Base-by-base conservation (phyloP, 2,113 vertebrate species). In the Globicephala melas region DNA sequence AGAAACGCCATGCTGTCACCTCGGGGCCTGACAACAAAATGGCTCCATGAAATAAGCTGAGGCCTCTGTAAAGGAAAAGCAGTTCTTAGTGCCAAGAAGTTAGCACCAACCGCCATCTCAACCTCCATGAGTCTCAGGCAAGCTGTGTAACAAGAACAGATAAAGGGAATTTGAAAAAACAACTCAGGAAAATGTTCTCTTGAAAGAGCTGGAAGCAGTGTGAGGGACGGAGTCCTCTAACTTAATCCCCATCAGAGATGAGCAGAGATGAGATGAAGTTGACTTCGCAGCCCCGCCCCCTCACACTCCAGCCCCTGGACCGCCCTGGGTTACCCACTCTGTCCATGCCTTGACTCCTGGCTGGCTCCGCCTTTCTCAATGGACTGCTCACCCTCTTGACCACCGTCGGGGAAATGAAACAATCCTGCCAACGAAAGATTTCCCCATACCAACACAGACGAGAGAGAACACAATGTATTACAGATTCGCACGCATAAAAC, bases 21-120 rank as follows among this genome's bases (percentile, higher is more conserved):
- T 44, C 0, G 2, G 12, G 41, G 1, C 26, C 89, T 97, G 85
- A 96, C 93, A 97, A 95, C 26, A 96, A 92, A 98, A 96, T 77
- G 1, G 70, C 89, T 80, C 28, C 21, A 23, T 21, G 89, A 98
- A 85, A 33, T 47, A 90, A 95, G 70, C 71, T 1, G 3, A 77
- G 65, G 53, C 6, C 25, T 79, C 44, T 38, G 33, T 44, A 33
- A 65, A 65, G 91, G 80, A 88, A 87, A 88, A 85, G 82, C 28
- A 65, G 63, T 18, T 79, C 58, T 86, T 11, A 15, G 60, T 67
- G 91, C 93, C 83, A 84, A 94, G 84, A 82, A 82, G 13, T 44
- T 62, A 85, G 67, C 38, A n/a, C 76, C 89, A 55, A 62, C 53
- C 47, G 81, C 76, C 23, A 9, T 25, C 36, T 71, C 53, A 25